phyloP scores from a whole-genome alignment of 2,797 vertebrate genomes.

The Acanthornis magna region DNA sequence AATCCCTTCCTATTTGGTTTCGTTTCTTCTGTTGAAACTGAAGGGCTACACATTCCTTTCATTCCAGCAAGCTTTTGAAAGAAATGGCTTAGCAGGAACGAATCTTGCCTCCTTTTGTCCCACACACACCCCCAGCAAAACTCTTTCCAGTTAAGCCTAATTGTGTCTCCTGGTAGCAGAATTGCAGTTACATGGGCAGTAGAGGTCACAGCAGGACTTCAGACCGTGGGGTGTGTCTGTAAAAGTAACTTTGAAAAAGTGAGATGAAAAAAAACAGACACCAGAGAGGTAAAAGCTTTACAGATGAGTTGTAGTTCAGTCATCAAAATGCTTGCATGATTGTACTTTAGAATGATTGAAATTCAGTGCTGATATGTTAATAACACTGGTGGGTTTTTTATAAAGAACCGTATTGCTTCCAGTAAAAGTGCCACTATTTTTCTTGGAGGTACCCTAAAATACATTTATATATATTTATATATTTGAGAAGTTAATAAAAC shows the following conservation, averaged over 20 bases:
- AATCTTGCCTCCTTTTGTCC: neutral
- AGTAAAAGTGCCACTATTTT: neutral
- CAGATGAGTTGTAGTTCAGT: neutral
- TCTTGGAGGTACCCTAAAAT: neutral
- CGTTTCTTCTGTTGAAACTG: neutral
- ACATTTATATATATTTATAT: neutral
- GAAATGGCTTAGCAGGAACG: neutral
- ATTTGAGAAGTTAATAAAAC: neutral
- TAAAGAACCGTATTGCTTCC: neutral
- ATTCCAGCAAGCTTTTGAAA: neutral
- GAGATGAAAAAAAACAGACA: neutral
- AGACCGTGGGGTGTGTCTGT: neutral
- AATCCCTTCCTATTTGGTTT: neutral
- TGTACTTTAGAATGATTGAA: neutral
- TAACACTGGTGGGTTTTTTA: neutral
- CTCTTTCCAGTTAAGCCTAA: neutral
- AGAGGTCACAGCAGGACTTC: constrained; percentile 6
- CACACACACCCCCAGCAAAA: neutral
- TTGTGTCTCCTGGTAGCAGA: neutral
- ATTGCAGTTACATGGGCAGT: neutral
- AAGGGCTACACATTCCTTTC: neutral
- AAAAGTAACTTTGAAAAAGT: neutral
- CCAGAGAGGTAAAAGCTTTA: neutral
- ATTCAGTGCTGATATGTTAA: neutral
- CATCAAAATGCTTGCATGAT: neutral